Base-by-base conservation (phyloP, 92 coral and sea anemone species). In the Diadumene lineata region DNA sequence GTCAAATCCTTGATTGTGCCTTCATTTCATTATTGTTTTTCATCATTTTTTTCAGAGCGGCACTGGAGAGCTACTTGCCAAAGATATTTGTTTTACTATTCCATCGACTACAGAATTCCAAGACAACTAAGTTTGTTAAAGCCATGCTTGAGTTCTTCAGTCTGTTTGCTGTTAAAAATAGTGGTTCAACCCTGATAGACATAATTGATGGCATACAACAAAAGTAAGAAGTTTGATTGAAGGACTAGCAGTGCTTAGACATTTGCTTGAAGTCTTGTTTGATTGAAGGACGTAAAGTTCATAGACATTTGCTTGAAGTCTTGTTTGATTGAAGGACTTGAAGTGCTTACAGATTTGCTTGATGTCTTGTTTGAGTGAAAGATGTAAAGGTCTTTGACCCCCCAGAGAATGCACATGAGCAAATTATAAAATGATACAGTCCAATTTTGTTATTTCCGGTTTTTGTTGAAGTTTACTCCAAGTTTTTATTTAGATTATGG, bases 91-190 rank as follows among this genome's bases (percentile, higher is more conserved):
- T 94, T 25, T 74, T 94, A 31, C 74, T 94, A 13, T 92, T 94
- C 76, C 98, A 94, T 69, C 84, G 98, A 34, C 79, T 92, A 17
- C 97, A 92, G 46, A 92, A 90, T 61, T 94, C 98, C 17, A 94
- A 94, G 80, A 94, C 98, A 18, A 94, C 98, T 34, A 94, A 94
- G 80, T 94, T 88, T 82, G 84, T 94, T 7, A 94, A 92, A 84
- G 96, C 93, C 34, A 80, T 94, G 31, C 78, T 92, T 69, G 98
- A 92, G 76, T 94, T 94, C 66, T 74, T 94, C 27, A 92, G 96
- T 74, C 81, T 94, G 82, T 92, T 86, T 86, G 90, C 97, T 21
- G 92, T 86, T 66, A 94, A 84, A 81, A 78, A 86, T 68, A 93
- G 93, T 50, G 97, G 86, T 3, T 64, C 89, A 43, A 75, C 79